These are phyloP conservation scores for Hestina assimilis DNA, from an alignment of 1,140 invertebrate species.

Conservation along the genomic window DNA sequence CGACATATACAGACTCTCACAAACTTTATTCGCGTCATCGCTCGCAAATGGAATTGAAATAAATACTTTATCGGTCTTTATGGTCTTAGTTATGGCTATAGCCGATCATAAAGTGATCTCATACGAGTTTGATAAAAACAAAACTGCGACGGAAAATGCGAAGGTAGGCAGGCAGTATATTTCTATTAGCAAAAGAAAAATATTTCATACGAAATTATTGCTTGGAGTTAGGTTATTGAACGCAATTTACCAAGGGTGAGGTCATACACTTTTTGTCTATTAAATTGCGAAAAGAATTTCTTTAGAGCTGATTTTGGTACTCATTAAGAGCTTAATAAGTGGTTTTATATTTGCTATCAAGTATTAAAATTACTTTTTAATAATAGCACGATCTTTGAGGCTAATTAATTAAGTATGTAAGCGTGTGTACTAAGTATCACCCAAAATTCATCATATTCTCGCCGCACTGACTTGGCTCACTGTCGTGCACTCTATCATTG, in stretches of 20 bases:
- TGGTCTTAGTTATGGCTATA: constrained; percentile 30
- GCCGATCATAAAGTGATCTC: constrained; percentile 30
- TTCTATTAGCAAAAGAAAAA: too few relatives aligned
- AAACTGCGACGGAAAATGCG: constrained; percentile 15
- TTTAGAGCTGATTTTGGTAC: too few relatives aligned
- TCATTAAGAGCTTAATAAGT: too few relatives aligned
- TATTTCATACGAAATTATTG: too few relatives aligned
- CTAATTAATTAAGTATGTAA: background rate
- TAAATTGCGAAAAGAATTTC: too few relatives aligned
- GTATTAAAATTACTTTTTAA: too few relatives aligned
- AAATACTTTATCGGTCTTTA: constrained; percentile 31
- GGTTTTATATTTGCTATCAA: too few relatives aligned
- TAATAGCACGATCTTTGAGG: too few relatives aligned
- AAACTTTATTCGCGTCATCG: constrained; percentile 33
- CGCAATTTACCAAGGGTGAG: too few relatives aligned
- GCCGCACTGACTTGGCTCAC: background rate
- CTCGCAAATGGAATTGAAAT: constrained; percentile 31
- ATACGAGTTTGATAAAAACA: constrained; percentile 27
- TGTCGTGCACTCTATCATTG: constrained; percentile 6
- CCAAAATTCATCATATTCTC: constrained; percentile 8
- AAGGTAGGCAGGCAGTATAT: constrained; percentile 13
- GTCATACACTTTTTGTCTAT: too few relatives aligned
- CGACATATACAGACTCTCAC: constrained; percentile 28
- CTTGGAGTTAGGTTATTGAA: too few relatives aligned
- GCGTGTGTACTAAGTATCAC: background rate